phyloP scores from a whole-genome alignment of 2,113 vertebrate species.

The Alectura lathami region DNA sequence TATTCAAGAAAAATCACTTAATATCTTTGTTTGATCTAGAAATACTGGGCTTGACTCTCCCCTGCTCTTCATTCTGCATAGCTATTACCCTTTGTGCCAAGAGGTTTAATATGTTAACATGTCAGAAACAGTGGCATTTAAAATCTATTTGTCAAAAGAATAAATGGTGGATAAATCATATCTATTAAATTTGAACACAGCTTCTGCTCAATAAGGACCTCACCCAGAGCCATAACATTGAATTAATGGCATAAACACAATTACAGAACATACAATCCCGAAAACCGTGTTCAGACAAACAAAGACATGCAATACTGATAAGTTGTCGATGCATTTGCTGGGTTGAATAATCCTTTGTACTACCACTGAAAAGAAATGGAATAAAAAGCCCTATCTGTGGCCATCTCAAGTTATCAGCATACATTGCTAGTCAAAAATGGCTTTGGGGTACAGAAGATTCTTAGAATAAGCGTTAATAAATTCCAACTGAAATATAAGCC shows the following conservation, averaged over 20 bases:
- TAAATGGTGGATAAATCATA: background rate
- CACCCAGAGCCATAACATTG: background rate
- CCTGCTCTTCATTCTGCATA: background rate
- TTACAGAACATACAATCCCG: background rate
- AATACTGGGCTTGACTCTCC: background rate
- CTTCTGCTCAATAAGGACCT: background rate
- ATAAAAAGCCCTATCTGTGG: background rate
- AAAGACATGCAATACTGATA: background rate
- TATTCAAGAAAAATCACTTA: background rate
- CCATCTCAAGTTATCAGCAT: background rate
- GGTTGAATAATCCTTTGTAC: background rate
- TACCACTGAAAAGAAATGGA: background rate
- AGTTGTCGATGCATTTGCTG: background rate
- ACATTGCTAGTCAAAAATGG: background rate
- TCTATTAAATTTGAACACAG: background rate
- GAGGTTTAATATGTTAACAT: background rate
- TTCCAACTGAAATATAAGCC: conserved; percentile 29
- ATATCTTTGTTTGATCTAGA: background rate
- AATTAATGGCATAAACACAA: background rate
- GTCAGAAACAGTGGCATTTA: background rate
- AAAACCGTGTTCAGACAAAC: background rate
- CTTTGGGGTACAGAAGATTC: background rate
- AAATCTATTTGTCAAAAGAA: background rate
- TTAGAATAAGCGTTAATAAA: conserved; percentile 29
- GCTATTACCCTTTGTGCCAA: background rate